phyloP scores from a whole-genome alignment of 1,140 invertebrate species.

The Atta colombica region DNA sequence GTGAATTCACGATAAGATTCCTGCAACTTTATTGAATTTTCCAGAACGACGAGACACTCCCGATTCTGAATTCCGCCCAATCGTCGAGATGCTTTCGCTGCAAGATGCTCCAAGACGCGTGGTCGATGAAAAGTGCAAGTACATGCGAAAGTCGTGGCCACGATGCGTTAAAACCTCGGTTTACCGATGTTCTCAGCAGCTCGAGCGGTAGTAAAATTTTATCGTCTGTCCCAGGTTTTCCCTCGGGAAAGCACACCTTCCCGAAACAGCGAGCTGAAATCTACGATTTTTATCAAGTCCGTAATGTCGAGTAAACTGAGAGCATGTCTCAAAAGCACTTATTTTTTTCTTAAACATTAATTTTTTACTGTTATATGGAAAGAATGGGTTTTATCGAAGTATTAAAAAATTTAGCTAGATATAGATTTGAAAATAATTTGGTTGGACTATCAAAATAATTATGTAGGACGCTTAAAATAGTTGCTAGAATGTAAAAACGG shows the following conservation, averaged over 20 bases:
- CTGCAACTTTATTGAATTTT: conserved; percentile 51
- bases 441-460: no score
- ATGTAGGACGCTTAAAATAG: no score
- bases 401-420: no score
- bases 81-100: not conserved
- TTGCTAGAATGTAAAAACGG: no score
- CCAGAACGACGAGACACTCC: not conserved
- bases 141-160: conserved; percentile 30
- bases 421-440: no score
- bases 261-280: not conserved
- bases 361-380: not conserved
- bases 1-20: conserved; percentile 19
- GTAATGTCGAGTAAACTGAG: not conserved
- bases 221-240: conserved; percentile 15
- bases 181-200: conserved; percentile 12
- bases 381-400: no score
- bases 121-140: conserved; percentile 49
- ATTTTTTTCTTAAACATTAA: not conserved
- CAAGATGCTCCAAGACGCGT: not conserved
- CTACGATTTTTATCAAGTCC: conserved; percentile 24
- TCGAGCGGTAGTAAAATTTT: conserved; percentile 55
- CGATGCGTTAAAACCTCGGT: conserved; percentile 52
- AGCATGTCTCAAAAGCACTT: not conserved
- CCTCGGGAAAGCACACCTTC: conserved; percentile 11
- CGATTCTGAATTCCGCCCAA: conserved; percentile 46